Base-by-base conservation (phyloP, 2,888 invertebrate genomes). In the Gordius sp. region DNA sequence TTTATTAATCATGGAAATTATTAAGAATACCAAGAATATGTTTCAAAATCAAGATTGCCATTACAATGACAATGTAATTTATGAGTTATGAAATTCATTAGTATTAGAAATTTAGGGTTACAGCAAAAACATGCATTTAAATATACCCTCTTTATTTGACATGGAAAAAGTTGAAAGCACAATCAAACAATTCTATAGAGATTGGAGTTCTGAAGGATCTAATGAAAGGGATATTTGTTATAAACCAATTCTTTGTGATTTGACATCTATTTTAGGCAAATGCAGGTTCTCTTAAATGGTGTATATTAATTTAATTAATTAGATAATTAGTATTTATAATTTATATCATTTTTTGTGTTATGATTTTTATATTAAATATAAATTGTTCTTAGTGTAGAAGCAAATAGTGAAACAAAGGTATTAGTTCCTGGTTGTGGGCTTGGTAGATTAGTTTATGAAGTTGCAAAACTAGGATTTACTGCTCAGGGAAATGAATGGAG, bases 401-500 rank as follows among this genome's bases (percentile, higher is more conserved):
- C n/a, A n/a, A n/a, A n/a, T n/a, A n/a, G n/a, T n/a, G n/a, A 47
- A 8, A 47, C 20, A n/a, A 18, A 4, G 4, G 20, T 47, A 8
- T 20, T 47, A n/a, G 20, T 47, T 8, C 47, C 47, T 47, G 47
- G 47, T 47, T 47, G 47, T 47, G 47, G 47, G 4, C 23, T 47
- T 4, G 58, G n/a, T 8, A 73, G 97, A 59, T 74, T 97, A 1
- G 83, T 87, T 0, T 89, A 81, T 73, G 93, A 97, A 73, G 77
- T 97, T 28, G 87, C 91, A 0, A 76, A 76, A 58, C 74, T 78
- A 20, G 91, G 91, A 1, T 97, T 80, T 71, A 76, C 76, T 8
- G 91, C 89, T 64, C 85, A 91, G 70, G 97, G 91, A 61, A 97
- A 97, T 68, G 97, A 97, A 71, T 91, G 87, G 73, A 87, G 86